Evolutionary conservation across 1,140 invertebrate genomes (phyloP).

Genomic region (Zaprionus lachaisei): DNA sequence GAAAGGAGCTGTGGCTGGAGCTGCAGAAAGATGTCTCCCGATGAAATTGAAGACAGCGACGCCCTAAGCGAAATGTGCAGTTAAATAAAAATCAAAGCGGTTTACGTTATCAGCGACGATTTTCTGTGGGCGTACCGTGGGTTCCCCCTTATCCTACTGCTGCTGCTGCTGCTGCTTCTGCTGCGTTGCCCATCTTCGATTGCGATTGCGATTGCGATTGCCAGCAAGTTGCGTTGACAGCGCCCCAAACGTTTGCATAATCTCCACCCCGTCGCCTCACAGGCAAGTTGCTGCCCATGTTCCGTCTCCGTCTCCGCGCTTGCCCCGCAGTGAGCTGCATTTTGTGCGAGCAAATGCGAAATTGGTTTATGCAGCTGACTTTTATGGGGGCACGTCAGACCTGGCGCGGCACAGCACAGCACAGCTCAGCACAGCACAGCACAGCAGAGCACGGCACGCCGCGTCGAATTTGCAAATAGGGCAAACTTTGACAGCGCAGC

Average conservation of each 20-base stretch:
- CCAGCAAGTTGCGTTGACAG: constrained; percentile 71
- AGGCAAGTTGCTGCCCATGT: neutral
- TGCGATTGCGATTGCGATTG: constrained; percentile 30
- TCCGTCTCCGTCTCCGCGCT: neutral
- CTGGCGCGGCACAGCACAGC: neutral
- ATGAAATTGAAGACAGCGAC: constrained; percentile 24
- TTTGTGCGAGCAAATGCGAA: constrained; percentile 66
- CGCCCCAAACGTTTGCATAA: constrained; percentile 55
- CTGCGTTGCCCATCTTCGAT: neutral
- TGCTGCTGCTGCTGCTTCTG: neutral
- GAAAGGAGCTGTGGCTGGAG: neutral
- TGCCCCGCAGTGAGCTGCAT: constrained; percentile 41
- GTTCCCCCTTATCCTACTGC: neutral
- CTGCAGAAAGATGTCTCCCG: constrained; percentile 3
- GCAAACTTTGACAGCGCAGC: constrained; percentile 50
- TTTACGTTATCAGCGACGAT: constrained; percentile 75
- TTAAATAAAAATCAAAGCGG: constrained; percentile 82
- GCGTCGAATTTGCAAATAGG: constrained; percentile 11
- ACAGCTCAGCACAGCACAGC: neutral
- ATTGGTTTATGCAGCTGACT: constrained; percentile 81
- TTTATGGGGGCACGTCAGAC: constrained; percentile 63
- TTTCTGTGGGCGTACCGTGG: constrained; percentile 21
- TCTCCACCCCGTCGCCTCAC: constrained; percentile 28
- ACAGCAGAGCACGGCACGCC: neutral
- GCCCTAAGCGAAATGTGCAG: constrained; percentile 70